Evolutionary conservation across 1,140 invertebrate genomes (phyloP).

Genomic region (Coptotermes formosanus): DNA sequence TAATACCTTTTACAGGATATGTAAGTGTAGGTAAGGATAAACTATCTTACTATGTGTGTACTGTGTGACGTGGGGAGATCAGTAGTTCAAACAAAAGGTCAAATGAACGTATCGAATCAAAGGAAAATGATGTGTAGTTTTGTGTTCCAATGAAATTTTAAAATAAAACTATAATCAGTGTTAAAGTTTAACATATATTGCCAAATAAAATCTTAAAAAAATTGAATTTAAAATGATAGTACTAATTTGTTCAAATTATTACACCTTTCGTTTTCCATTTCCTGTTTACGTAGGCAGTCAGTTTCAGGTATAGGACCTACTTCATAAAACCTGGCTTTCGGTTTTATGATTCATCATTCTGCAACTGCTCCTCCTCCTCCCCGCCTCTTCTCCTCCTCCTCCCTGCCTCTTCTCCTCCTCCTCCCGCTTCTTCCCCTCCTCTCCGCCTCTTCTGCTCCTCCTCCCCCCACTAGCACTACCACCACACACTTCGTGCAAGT

Average conservation of each 20-base stretch:
- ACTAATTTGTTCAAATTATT: background rate
- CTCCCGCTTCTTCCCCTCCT: no score
- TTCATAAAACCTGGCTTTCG: no score
- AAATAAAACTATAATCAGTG: background rate
- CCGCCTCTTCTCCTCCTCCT: no score
- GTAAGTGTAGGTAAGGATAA: background rate
- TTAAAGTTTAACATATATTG: slow-evolving; percentile 4
- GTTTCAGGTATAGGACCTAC: no score
- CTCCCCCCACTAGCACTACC: no score
- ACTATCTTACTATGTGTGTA: background rate
- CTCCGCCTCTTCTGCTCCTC: no score
- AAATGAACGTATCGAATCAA: background rate
- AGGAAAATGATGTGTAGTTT: slow-evolving; percentile 3
- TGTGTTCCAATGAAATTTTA: slow-evolving; percentile 1
- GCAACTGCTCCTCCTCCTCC: no score
- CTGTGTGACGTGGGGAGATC: background rate
- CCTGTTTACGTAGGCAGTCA: no score
- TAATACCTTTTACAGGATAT: background rate
- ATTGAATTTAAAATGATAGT: background rate
- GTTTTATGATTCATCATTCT: no score
- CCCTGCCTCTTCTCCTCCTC: no score
- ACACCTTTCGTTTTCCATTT: no score
- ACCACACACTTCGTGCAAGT: no score
- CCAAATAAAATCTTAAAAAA: background rate
- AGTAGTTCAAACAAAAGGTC: background rate